Evolutionary conservation across 2,797 vertebrate genomes (phyloP).

Genomic region (Natrix natrix): DNA sequence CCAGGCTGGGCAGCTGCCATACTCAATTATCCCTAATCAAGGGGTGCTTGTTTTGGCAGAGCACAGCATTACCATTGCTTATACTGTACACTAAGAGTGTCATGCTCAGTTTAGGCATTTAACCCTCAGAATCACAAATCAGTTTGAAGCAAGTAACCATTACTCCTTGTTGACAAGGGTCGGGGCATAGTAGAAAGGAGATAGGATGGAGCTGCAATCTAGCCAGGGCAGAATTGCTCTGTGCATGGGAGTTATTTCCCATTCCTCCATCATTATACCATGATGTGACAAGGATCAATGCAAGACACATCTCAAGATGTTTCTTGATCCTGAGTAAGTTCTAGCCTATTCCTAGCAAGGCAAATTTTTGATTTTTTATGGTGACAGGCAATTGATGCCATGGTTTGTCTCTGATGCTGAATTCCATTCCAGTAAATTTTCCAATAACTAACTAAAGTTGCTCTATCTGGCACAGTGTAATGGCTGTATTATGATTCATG

Average conservation of each 20-base stretch:
- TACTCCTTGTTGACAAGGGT: not conserved
- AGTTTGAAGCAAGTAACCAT: not conserved
- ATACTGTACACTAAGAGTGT: not conserved
- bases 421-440: constrained; percentile 23
- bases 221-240: not conserved
- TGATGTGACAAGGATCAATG: not conserved
- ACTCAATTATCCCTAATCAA: not conserved
- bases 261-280: not conserved
- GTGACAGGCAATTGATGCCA: not conserved
- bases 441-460: not conserved
- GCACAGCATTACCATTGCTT: not conserved
- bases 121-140: not conserved
- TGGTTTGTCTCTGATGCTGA: not conserved
- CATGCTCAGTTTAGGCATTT: not conserved
- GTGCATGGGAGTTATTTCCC: not conserved
- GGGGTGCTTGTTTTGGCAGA: not conserved
- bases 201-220: no score
- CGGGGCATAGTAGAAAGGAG: not conserved
- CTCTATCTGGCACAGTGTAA: not conserved
- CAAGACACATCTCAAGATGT: not conserved
- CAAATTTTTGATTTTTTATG: not conserved
- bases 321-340: not conserved
- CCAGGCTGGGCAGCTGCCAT: not conserved
- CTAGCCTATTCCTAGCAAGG: not conserved
- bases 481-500: not conserved